A percentile compares a stretch with the other conserved stretches of the same genome.
phyloP scores from a whole-genome alignment of 2,797 vertebrate genomes.

The Channallabes apus region DNA sequence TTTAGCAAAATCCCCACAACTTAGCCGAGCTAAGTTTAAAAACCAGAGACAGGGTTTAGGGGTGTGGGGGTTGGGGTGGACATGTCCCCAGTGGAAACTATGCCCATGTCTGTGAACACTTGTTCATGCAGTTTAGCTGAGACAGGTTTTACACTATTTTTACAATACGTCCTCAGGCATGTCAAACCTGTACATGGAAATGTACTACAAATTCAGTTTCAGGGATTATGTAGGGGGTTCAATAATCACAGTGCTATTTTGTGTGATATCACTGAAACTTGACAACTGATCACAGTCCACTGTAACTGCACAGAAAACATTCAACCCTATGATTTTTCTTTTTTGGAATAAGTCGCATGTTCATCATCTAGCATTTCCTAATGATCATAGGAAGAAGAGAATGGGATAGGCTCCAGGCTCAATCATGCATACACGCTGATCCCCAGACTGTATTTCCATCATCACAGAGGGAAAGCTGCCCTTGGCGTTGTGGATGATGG shows the following conservation, averaged over 20 bases:
- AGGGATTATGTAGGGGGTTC: not conserved
- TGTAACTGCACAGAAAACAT: not conserved
- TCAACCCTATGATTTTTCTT: not conserved
- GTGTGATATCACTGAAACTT: not conserved
- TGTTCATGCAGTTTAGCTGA: conserved; percentile 16
- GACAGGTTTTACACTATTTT: conserved; percentile 7
- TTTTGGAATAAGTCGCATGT: not conserved
- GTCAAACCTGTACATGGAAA: not conserved
- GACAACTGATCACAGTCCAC: too few species aligned
- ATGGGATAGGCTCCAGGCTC: not conserved
- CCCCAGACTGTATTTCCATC: conserved; percentile 27
- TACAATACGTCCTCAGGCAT: not conserved
- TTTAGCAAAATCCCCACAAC: not conserved
- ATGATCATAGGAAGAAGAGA: not conserved
- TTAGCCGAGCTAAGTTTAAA: conserved; percentile 1
- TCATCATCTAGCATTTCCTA: not conserved
- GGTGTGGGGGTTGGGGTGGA: conserved; percentile 9
- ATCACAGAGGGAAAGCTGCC: conserved; percentile 22
- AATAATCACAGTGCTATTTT: not conserved
- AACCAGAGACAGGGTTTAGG: not conserved
- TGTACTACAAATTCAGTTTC: not conserved
- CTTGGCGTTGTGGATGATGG: not conserved
- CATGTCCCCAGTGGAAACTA: not conserved
- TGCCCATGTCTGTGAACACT: conserved; percentile 6
- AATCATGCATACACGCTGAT: conserved; percentile 7